Conservation (phyloP, 2,797 vertebrate species). For the Sarcoramphus papa region DNA sequence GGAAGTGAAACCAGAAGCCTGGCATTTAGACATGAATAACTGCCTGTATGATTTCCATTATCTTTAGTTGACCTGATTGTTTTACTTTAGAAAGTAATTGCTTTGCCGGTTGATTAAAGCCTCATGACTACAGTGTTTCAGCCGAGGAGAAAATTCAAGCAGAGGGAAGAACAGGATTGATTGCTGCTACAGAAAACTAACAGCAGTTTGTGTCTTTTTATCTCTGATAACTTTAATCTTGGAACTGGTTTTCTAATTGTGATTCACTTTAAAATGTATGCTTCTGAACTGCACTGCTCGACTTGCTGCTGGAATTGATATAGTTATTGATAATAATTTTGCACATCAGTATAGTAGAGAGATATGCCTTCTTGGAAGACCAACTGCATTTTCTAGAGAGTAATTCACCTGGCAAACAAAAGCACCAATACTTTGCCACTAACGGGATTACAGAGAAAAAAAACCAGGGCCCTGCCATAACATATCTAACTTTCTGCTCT, state of each 20-base stretch:
- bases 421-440: background rate
- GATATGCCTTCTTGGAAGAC: background rate
- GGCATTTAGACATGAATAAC: background rate
- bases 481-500: background rate
- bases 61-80: constrained; percentile 16
- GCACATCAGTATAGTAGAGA: background rate
- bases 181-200: background rate
- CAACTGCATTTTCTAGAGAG: background rate
- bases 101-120: background rate
- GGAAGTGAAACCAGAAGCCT: constrained; percentile 20
- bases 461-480: accelerated
- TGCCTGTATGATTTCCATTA: background rate
- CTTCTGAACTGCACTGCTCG: background rate
- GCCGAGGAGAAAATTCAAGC: background rate
- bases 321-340: background rate
- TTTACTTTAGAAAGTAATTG: constrained; percentile 41
- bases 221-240: background rate
- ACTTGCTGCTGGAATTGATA: background rate
- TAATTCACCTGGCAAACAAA: background rate
- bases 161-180: background rate
- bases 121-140: background rate
- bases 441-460: background rate
- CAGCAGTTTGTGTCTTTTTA: background rate
- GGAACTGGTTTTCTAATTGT: background rate
- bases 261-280: background rate